phyloP scores from a whole-genome alignment of 1,140 invertebrate species.

The Drosophila persimilis region DNA sequence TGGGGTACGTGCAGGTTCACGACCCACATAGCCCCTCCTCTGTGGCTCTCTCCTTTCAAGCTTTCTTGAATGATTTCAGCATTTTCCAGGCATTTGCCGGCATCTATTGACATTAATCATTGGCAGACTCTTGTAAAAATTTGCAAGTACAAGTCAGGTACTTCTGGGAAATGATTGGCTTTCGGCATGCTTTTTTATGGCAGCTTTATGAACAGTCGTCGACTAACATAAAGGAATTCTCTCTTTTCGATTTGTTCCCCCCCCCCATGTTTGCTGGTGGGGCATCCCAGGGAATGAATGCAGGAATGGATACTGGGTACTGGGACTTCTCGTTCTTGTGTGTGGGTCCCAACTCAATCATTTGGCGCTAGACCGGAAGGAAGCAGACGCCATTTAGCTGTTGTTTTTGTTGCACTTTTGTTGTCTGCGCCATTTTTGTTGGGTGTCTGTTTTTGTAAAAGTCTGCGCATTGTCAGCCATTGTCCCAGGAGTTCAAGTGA shows the following conservation, averaged over 20 bases:
- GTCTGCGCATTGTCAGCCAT: conserved; percentile 60
- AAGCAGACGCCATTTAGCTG: conserved; percentile 53
- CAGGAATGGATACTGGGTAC: too few relatives aligned
- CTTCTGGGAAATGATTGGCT: conserved; percentile 50
- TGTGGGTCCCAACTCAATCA: conserved; percentile 24
- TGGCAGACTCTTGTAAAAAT: conserved; percentile 70
- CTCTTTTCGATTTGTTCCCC: conserved; percentile 7
- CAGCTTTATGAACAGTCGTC: conserved; percentile 31
- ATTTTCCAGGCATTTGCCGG: conserved; percentile 34
- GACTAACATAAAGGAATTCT: conserved; percentile 1
- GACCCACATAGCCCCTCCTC: conserved; percentile 56
- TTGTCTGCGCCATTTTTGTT: conserved; percentile 67
- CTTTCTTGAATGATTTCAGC: conserved; percentile 51
- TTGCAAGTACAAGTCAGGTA: conserved; percentile 62
- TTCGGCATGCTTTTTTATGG: conserved; percentile 41
- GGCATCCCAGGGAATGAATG: too few relatives aligned
- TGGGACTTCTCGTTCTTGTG: conserved; percentile 1
- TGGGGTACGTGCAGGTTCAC: conserved; percentile 56
- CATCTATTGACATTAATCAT: conserved; percentile 80
- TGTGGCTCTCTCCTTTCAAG: background rate
- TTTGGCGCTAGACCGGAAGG: conserved; percentile 65
- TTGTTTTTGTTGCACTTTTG: conserved; percentile 14
- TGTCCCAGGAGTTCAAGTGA: conserved; percentile 59
- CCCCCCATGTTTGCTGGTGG: background rate
- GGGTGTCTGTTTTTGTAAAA: conserved; percentile 16